These are phyloP conservation scores for Steatornis caripensis DNA, from an alignment of 2,113 vertebrate genomes.

Conservation along the genomic window DNA sequence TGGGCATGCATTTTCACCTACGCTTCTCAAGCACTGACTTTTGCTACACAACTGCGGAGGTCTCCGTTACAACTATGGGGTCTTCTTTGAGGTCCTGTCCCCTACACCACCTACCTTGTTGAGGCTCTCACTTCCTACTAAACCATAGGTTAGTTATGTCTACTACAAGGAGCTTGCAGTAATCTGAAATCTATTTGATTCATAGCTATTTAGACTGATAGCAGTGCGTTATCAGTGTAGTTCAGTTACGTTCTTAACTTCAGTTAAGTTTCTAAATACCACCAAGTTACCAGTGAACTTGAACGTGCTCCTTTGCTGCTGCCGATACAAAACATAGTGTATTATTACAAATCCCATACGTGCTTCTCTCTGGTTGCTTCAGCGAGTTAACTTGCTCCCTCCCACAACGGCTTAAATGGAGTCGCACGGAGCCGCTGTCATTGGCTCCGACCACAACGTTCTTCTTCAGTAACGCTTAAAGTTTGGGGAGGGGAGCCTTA, in stretches of 20 bases:
- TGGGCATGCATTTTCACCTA: neutral
- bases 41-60: neutral
- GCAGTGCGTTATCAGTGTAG: too few relatives aligned
- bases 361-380: neutral
- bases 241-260: too few relatives aligned
- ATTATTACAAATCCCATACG: neutral
- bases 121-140: neutral
- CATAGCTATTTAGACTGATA: accelerated
- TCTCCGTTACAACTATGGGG: neutral
- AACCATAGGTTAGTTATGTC: neutral
- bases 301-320: neutral
- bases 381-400: neutral
- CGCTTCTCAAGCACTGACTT: neutral
- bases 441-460: neutral
- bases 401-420: neutral
- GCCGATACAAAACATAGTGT: accelerated
- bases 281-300: neutral
- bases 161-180: neutral
- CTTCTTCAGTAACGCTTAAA: neutral
- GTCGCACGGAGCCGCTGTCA: neutral
- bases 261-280: neutral
- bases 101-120: neutral
- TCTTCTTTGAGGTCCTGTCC: neutral
- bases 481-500: neutral
- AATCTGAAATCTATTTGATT: neutral